Conservation (phyloP, 2,888 invertebrate genomes). For the Calameuta pallipes region DNA sequence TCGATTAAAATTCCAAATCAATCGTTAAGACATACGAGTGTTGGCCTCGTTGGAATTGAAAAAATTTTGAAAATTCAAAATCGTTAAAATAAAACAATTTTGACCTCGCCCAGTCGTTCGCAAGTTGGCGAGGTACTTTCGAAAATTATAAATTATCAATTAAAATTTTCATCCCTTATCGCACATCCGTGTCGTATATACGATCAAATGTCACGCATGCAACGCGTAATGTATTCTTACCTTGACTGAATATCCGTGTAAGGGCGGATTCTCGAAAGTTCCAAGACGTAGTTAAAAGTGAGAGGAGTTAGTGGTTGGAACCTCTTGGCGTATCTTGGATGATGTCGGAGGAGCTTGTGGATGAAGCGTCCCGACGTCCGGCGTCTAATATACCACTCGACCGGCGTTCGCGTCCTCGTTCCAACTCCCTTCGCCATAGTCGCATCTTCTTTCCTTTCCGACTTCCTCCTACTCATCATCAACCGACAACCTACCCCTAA, state of each 20-base stretch:
- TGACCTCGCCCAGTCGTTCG: rapidly evolving
- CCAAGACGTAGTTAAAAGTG: not conserved
- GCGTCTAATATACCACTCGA: slow-evolving; percentile 60
- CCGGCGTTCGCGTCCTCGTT: slow-evolving; percentile 53
- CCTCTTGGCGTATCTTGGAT: slow-evolving; percentile 29
- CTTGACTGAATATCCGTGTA: not conserved
- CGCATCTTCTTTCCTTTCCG: slow-evolving; percentile 36
- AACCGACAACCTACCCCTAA: slow-evolving; percentile 32
- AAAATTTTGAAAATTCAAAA: not conserved
- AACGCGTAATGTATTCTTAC: not conserved
- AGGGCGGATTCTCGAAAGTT: not conserved
- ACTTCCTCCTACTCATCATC: slow-evolving; percentile 14
- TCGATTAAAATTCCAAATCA: not conserved
- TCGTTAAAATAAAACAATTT: not conserved
- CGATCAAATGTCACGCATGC: not conserved
- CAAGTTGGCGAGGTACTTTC: not conserved
- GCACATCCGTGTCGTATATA: not conserved
- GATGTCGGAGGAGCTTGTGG: slow-evolving; percentile 50
- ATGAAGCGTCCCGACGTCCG: slow-evolving; percentile 49
- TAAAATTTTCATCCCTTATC: not conserved
- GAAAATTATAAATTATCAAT: not conserved
- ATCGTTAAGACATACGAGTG: not conserved
- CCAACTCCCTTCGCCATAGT: slow-evolving; percentile 70
- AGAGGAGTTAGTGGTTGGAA: slow-evolving; percentile 16
- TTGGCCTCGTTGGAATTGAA: not conserved